Percentiles rank a stretch among this genome's conserved stretches.
phyloP scores from a whole-genome alignment of 2,113 vertebrate genomes.

The Calyptommatus sinebrachiatus region DNA sequence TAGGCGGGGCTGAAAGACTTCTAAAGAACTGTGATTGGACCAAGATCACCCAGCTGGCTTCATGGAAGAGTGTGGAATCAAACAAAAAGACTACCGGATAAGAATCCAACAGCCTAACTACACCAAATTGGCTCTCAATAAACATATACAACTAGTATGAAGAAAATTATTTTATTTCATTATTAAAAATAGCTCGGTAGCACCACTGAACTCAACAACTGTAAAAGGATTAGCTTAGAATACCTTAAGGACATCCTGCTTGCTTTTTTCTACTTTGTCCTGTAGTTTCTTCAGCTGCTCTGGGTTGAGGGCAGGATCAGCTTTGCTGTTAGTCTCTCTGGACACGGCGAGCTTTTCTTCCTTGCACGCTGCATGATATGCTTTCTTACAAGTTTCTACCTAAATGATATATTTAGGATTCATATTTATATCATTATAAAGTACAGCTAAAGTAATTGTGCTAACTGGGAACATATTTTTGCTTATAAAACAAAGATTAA shows the following conservation, averaged over 20 bases:
- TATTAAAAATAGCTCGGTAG: background rate
- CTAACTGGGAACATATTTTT: too few relatives aligned
- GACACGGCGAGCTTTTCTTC: conserved; percentile 93
- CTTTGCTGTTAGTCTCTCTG: conserved; percentile 88
- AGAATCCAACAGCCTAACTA: too few relatives aligned
- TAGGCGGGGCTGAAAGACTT: background rate
- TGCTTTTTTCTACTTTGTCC: conserved; percentile 96
- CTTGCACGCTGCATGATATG: conserved; percentile 90
- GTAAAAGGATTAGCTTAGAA: background rate
- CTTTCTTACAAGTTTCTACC: conserved; percentile 91
- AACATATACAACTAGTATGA: background rate
- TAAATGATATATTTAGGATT: conserved; percentile 48
- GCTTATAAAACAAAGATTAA: too few relatives aligned
- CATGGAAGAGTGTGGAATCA: too few relatives aligned
- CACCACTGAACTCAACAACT: background rate
- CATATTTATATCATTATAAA: background rate
- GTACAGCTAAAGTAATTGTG: too few relatives aligned
- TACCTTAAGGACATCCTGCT: conserved; percentile 94
- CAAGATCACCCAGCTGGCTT: too few relatives aligned
- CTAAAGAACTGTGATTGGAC: too few relatives aligned
- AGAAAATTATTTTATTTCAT: background rate
- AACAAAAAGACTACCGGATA: too few relatives aligned
- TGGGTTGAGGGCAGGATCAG: conserved; percentile 88
- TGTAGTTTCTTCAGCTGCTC: conserved; percentile 95
- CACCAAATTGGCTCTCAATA: background rate